Conservation (phyloP, 2,888 invertebrate species). For the Tetropium fuscum region DNA sequence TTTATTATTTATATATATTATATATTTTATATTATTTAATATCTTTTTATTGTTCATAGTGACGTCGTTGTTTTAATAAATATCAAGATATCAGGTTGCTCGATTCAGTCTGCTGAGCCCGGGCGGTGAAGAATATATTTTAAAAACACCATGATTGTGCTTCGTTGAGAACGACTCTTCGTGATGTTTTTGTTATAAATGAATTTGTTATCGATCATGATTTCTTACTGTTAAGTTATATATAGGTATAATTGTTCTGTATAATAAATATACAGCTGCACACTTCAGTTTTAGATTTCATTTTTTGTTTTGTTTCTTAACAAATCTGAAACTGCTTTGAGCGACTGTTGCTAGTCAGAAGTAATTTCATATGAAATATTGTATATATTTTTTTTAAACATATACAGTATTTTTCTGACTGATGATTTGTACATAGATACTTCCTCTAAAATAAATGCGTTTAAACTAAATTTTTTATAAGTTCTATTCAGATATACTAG, state of each 20-base stretch:
- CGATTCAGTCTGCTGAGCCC: conserved; percentile 56
- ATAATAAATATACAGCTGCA: conserved; percentile 64
- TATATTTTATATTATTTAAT: conserved; percentile 61
- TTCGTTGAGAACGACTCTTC: conserved; percentile 34
- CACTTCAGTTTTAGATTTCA: conserved; percentile 59
- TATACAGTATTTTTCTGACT: conserved; percentile 64
- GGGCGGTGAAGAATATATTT: conserved; percentile 31
- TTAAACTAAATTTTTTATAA: conserved; percentile 34
- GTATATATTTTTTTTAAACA: conserved; percentile 61
- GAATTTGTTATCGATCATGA: conserved; percentile 57
- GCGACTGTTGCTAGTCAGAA: conserved; percentile 63
- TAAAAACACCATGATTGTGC: conserved; percentile 21
- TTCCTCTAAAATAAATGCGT: conserved; percentile 40
- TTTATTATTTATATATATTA: conserved; percentile 55
- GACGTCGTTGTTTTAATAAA: conserved; percentile 56
- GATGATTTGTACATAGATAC: conserved; percentile 51
- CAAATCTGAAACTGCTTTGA: conserved; percentile 61
- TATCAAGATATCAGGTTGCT: conserved; percentile 42
- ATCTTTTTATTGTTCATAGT: conserved; percentile 60
- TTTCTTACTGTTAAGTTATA: conserved; percentile 64
- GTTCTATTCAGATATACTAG: conserved; percentile 13
- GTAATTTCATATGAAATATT: conserved; percentile 58
- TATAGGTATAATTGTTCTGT: conserved; percentile 58
- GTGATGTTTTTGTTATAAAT: conserved; percentile 58
- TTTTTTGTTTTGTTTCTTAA: conserved; percentile 33